phyloP scores from a whole-genome alignment of 2,888 invertebrate species.

The Buathra laborator region DNA sequence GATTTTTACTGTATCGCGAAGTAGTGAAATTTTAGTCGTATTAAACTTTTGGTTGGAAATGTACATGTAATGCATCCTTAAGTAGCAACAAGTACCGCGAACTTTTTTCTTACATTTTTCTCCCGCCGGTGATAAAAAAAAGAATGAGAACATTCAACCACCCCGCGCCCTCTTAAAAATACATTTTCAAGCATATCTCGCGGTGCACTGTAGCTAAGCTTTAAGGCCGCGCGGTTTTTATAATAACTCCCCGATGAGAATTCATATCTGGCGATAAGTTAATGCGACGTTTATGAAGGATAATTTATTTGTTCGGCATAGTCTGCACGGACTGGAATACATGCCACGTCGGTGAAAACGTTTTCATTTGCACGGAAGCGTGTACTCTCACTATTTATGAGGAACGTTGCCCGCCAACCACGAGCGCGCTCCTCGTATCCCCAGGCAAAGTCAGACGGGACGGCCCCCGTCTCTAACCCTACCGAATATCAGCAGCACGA shows the following conservation, averaged over 20 bases:
- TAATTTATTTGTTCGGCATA: not conserved
- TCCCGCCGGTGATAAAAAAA: not conserved
- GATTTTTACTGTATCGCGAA: not conserved
- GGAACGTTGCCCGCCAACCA: not conserved
- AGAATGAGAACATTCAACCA: not conserved
- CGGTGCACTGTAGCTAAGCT: not conserved
- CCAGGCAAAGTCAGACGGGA: not conserved
- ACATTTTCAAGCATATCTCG: not conserved
- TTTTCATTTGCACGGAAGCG: slow-evolving; percentile 12
- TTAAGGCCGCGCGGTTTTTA: not conserved
- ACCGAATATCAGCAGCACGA: slow-evolving; percentile 24
- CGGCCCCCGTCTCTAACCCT: slow-evolving; percentile 3
- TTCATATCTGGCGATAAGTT: not conserved
- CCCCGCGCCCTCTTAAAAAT: not conserved
- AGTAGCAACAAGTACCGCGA: not conserved
- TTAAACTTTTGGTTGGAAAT: no score
- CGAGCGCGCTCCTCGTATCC: not conserved
- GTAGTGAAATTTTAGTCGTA: no score
- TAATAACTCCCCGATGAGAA: not conserved
- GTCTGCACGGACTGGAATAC: not conserved
- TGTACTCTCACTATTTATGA: slow-evolving; percentile 28
- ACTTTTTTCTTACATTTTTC: no score
- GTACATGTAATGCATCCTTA: no score
- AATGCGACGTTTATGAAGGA: not conserved
- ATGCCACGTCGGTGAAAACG: not conserved